These are phyloP conservation scores for Hololepta plana DNA, from an alignment of 2,888 invertebrate genomes.

Conservation along the genomic window DNA sequence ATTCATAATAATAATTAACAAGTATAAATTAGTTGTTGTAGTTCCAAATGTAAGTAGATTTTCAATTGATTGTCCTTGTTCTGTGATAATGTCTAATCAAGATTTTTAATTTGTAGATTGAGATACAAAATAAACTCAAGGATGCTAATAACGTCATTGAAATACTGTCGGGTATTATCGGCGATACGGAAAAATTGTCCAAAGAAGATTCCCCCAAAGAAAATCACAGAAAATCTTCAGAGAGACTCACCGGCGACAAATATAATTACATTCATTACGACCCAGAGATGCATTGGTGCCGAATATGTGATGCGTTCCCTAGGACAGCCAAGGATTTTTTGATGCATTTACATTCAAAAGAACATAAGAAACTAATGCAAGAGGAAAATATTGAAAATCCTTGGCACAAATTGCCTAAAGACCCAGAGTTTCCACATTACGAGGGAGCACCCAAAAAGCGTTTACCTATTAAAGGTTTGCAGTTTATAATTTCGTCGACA, in stretches of 20 bases:
- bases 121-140: constrained; percentile 61
- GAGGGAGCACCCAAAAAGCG: constrained; percentile 58
- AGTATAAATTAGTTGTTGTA: constrained; percentile 1
- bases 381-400: constrained; percentile 51
- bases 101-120: constrained; percentile 35
- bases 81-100: constrained; percentile 8
- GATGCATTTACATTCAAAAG: constrained; percentile 62
- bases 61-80: constrained; percentile 5
- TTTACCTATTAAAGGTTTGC: constrained; percentile 68
- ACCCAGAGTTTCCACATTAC: constrained; percentile 47
- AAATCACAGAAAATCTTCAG: constrained; percentile 1
- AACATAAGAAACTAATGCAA: constrained; percentile 47
- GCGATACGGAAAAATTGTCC: constrained; percentile 29
- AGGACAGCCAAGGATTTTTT: constrained; percentile 72
- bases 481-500: constrained; percentile 73
- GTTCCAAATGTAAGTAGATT: no score
- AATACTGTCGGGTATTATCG: constrained; percentile 71
- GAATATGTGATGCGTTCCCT: constrained; percentile 71
- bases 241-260: constrained; percentile 16
- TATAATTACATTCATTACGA: constrained; percentile 75
- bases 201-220: constrained; percentile 10
- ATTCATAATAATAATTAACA: constrained; percentile 2
- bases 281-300: constrained; percentile 82
- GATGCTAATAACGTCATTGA: constrained; percentile 77
- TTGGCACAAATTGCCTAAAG: constrained; percentile 46